Percentiles rank a stretch among this genome's conserved stretches.
These are phyloP conservation scores for Eublepharis macularius DNA, from an alignment of 2,113 vertebrate genomes.

Conservation along the genomic window DNA sequence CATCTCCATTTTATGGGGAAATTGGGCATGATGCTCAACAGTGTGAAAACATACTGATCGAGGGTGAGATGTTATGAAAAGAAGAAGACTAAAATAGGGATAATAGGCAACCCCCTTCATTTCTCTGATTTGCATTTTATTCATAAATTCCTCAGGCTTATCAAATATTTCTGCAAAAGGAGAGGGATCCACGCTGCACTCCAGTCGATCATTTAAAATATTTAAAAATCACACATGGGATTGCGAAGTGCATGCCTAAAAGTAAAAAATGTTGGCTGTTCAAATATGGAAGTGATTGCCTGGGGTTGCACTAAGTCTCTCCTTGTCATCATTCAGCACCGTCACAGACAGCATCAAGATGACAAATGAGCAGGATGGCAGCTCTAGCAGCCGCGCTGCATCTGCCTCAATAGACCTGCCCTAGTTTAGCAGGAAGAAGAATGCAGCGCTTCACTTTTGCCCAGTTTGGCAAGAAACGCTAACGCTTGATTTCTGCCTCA, in stretches of 20 bases:
- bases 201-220: constrained; percentile 14
- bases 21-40: not conserved
- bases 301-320: constrained; percentile 6
- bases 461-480: not conserved
- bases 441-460: not conserved
- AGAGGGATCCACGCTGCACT: not conserved
- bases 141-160: constrained; percentile 32
- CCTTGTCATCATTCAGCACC: constrained; percentile 17
- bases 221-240: constrained; percentile 22
- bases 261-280: constrained; percentile 21
- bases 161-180: constrained; percentile 23
- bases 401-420: constrained; percentile 21
- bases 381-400: not conserved
- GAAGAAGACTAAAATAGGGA: not conserved
- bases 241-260: constrained; percentile 20
- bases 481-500: not conserved
- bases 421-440: constrained; percentile 23
- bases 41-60: not conserved
- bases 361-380: constrained; percentile 14
- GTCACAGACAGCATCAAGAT: constrained; percentile 17
- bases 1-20: not conserved
- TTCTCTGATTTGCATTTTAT: constrained; percentile 23
- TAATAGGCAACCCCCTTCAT: constrained; percentile 1
- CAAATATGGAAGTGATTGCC: constrained; percentile 33
- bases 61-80: not conserved